Conservation (phyloP, 2,888 invertebrate genomes). For the Leucozona laternaria region DNA sequence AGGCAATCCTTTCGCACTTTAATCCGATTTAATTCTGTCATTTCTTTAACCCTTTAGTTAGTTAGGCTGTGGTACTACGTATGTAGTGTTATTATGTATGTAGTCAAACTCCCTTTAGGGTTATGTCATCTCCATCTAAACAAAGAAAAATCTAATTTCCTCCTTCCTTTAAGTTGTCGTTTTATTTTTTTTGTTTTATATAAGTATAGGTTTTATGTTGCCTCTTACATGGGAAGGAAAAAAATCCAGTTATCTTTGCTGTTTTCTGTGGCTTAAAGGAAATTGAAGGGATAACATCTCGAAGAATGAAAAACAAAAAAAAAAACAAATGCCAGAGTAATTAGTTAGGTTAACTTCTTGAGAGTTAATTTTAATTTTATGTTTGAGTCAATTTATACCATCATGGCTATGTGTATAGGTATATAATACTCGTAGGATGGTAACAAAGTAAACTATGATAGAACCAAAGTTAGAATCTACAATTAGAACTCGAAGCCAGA, state of each 20-base stretch:
- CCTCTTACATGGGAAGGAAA: conserved; percentile 2
- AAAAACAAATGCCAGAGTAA: conserved; percentile 6
- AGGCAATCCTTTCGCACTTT: conserved; percentile 61
- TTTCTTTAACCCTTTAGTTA: conserved; percentile 26
- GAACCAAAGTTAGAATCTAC: neutral
- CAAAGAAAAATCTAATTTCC: conserved; percentile 39
- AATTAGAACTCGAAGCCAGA: neutral
- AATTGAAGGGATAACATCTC: conserved; percentile 34
- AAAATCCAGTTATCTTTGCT: conserved; percentile 17
- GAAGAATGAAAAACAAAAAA: neutral
- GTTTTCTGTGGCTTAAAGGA: conserved; percentile 4
- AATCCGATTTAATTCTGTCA: conserved; percentile 61
- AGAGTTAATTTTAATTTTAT: conserved; percentile 34
- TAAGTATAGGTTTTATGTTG: neutral
- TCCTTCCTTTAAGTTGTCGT: conserved; percentile 23
- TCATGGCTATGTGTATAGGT: neutral
- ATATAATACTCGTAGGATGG: neutral
- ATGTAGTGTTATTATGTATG: too few species aligned
- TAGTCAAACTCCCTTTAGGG: conserved; percentile 11
- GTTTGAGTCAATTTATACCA: conserved; percentile 1
- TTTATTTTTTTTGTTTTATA: neutral
- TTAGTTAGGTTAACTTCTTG: conserved; percentile 25
- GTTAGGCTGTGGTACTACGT: neutral
- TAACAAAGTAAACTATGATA: neutral
- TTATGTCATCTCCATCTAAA: conserved; percentile 26